phyloP scores from a whole-genome alignment of 2,888 invertebrate genomes.

The Pyrgus malvae region DNA sequence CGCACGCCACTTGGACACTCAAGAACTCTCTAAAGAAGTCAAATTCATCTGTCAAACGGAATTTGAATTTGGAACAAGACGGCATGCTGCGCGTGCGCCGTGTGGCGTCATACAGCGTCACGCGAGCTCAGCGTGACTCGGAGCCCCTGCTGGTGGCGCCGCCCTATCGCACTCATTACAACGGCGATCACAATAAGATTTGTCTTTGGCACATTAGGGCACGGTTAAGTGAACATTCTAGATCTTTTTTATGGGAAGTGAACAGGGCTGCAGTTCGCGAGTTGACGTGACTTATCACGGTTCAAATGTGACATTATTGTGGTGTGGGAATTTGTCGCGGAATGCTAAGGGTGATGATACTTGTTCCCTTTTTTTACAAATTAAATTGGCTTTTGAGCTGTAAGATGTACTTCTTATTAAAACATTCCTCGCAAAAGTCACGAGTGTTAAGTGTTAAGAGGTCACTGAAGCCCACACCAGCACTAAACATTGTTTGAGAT shows the following conservation, averaged over 20 bases:
- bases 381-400: background rate
- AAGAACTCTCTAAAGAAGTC: slow-evolving; percentile 56
- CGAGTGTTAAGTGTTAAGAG: no score
- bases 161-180: slow-evolving; percentile 44
- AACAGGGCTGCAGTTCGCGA: slow-evolving; percentile 55
- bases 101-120: slow-evolving; percentile 46
- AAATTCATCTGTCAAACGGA: slow-evolving; percentile 60
- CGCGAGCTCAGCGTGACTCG: slow-evolving; percentile 40
- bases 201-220: slow-evolving; percentile 59
- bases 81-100: slow-evolving; percentile 62
- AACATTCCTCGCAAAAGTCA: no score
- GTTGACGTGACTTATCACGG: slow-evolving; percentile 49
- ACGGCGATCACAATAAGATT: slow-evolving; percentile 51
- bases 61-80: slow-evolving; percentile 55
- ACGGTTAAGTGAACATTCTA: slow-evolving; percentile 71
- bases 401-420: no score
- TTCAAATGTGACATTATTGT: slow-evolving; percentile 27
- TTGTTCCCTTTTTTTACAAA: background rate
- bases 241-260: slow-evolving; percentile 73
- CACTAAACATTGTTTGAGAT: no score
- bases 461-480: no score
- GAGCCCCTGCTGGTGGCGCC: slow-evolving; percentile 35
- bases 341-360: background rate
- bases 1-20: slow-evolving; percentile 53
- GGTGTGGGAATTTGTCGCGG: slow-evolving; percentile 32